phyloP scores from a whole-genome alignment of 2,113 vertebrate species.

The Ciconia stormi region DNA sequence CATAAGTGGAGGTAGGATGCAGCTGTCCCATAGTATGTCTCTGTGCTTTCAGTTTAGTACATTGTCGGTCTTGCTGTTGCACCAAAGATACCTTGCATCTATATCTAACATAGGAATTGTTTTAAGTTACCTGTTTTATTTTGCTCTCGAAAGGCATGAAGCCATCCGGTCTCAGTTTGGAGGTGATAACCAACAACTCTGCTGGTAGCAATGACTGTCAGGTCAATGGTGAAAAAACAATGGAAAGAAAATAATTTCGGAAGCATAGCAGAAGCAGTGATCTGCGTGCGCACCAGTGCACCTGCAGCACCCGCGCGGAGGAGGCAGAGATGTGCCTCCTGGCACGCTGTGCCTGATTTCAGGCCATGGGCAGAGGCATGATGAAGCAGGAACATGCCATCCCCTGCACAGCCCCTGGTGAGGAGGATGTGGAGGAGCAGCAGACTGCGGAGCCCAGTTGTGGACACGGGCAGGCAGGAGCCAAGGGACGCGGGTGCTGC shows the following conservation, averaged over 20 bases:
- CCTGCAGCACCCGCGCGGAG: accelerated
- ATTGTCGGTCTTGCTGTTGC: neutral
- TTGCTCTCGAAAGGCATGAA: neutral
- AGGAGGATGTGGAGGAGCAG: neutral
- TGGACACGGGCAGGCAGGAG: neutral
- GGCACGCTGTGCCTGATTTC: neutral
- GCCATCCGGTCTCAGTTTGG: neutral
- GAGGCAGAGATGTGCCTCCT: neutral
- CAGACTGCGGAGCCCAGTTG: accelerated
- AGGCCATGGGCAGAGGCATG: neutral
- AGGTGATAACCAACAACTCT: neutral
- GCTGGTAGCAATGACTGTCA: neutral
- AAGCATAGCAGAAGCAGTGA: neutral
- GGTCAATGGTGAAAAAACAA: neutral
- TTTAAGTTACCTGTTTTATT: neutral
- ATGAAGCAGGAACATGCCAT: accelerated
- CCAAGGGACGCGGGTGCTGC: accelerated
- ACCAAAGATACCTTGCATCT: neutral
- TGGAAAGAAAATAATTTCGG: neutral
- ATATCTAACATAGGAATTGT: neutral
- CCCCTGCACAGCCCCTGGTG: neutral
- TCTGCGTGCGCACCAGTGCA: neutral
- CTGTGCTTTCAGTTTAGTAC: neutral
- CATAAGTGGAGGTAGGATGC: neutral
- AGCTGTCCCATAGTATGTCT: neutral